Evolutionary conservation across 2,113 vertebrate species (phyloP), one percentile per base, ranked within the genome.

Genomic region (Marmota monax): DNA sequence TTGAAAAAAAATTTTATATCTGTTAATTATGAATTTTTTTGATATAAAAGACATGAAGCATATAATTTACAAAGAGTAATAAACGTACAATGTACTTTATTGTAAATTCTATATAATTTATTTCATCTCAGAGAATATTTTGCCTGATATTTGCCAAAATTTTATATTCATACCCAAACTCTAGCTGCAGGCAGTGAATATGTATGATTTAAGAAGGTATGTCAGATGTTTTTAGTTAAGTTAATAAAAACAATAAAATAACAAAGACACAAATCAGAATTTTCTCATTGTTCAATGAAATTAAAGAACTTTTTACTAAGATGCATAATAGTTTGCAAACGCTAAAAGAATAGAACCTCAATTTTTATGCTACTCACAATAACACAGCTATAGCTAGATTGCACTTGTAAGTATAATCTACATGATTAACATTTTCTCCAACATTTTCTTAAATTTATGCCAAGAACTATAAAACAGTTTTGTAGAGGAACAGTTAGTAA

Each of bases 381-480:
- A 69, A 91, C 45, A 72, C 23, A 83, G 32, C 25, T 78, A 83
- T 1, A 84, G 25, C 65, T 14, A 48, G 3, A 17, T 42, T 53
- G 39, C 25, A 67, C 9, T 73, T 67, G 7, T 58, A 86, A 84
- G 5, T 69, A 84, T 73, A 86, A 74, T 53, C n/a, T 90, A 20
- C 23, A 67, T 61, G 82, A 5, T 83, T 80, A 70, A 29, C 22
- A n/a, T 93, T 86, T 82, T 85, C 56, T 70, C 34, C 18, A 53
- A 39, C 7, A 83, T 83, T 77, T 95, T 90, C 69, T 95, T 45
- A 70, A 82, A 80, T 45, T 88, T 72, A 96, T 5, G 63, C 16
- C 22, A 89, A 72, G 22, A 53, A 8, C 34, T 67, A 39, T 1
- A 4, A 51, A 78, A 22, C 29, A 22, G 61, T 82, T 80, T 67